These are phyloP conservation scores for Protula sp. DNA, from an alignment of 2,888 invertebrate genomes.

Conservation along the genomic window DNA sequence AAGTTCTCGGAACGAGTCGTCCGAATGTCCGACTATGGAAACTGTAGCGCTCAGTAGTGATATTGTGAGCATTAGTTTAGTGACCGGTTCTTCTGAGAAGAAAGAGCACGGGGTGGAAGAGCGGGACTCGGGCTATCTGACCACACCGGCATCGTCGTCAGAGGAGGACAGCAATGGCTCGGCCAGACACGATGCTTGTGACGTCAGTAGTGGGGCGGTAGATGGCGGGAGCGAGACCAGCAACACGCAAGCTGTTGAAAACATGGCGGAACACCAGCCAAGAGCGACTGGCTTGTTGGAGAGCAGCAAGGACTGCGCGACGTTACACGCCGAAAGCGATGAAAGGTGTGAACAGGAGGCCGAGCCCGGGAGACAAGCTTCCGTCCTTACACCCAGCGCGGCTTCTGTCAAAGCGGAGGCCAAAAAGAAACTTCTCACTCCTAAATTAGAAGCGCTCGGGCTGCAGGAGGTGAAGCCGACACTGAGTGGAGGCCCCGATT, in stretches of 20 bases:
- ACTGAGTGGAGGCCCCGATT: constrained; percentile 58
- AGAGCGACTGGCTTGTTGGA: neutral
- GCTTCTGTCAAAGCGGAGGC: neutral
- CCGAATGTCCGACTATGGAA: no score
- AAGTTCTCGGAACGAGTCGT: no score
- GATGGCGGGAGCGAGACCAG: neutral
- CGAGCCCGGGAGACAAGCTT: neutral
- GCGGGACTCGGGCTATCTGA: neutral
- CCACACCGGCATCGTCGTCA: neutral
- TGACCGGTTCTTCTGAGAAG: no score
- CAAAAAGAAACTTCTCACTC: neutral
- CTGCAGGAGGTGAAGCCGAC: constrained; percentile 50
- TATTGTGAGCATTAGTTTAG: no score
- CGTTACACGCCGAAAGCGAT: neutral
- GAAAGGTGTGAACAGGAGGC: neutral
- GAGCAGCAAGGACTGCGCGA: neutral
- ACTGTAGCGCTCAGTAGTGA: no score
- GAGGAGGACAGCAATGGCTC: neutral
- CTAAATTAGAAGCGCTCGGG: neutral
- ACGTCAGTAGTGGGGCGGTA: neutral
- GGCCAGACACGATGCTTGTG: neutral
- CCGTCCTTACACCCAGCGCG: neutral
- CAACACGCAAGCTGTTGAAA: neutral
- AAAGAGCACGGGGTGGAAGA: neutral
- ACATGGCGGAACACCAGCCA: neutral